Evolutionary conservation across 2,797 vertebrate species (phyloP), one percentile per base, ranked within the genome.

Genomic region (Scolopax bukidnonensis): DNA sequence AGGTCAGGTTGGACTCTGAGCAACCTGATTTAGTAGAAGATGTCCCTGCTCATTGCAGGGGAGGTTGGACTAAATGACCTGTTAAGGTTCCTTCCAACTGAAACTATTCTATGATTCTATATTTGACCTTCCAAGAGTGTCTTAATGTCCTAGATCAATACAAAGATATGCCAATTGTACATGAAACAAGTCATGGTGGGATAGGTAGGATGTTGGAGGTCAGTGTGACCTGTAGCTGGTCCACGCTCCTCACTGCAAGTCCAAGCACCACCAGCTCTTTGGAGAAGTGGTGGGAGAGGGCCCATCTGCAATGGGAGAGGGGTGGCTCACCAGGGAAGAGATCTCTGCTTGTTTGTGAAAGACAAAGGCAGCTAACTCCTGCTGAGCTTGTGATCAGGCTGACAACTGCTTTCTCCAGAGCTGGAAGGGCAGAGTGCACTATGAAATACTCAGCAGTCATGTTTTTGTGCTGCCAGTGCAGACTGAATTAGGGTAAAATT

Each of bases 221-320:
- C 0, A 0, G 14, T 45, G 16, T 85, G 84, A 45, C 45, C 56
- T 76, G 40, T 36, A 84, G 45, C 30, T 19, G 20, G 4, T 18
- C 12, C 2, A 0, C 0, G 0, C 3, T 53, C 3, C 24, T 69
- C 54, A 32, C n/a, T 63, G 43, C 17, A 74, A 40, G 3, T 65
- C 45, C 28, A 56, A 60, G 7, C 30, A 20, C 12, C 45, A n/a
- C 16, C 15, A 65, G 7, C 32, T 57, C 16, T 76, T 60, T 40
- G 32, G 28, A 48, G 36, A 64, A 16, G 2, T n/a, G 9, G 4
- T 4, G 32, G 45, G 28, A 84, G 25, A 71, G 21, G 6, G 6
- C 8, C 38, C 4, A 16, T 71, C 53, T 83, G 28, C 25, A 57
- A 5, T 4, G 25, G 45, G 28, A 84, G 28, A 75, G 18, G 8